Evolutionary conservation across 2,113 vertebrate genomes (phyloP).

Genomic region (Rhodinocichla rosea): DNA sequence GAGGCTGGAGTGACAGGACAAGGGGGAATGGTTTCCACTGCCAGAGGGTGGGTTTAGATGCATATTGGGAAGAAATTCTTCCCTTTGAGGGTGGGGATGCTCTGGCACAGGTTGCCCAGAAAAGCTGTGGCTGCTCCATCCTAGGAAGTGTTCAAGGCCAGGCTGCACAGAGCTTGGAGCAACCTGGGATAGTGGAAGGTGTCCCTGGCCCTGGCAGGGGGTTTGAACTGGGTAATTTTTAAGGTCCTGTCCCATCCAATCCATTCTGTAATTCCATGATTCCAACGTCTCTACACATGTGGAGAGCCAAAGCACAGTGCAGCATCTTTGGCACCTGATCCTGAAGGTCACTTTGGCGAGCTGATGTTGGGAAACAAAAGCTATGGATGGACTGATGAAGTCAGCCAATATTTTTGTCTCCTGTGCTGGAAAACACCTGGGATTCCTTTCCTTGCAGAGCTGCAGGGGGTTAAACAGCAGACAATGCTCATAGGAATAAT

Average conservation of each 20-base stretch:
- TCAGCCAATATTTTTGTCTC: not conserved
- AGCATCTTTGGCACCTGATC: not conserved
- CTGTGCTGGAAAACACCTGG: not conserved
- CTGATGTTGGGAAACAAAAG: not conserved
- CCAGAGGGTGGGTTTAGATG: not conserved
- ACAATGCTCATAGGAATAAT: not conserved
- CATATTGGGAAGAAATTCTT: not conserved
- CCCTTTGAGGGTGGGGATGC: not conserved
- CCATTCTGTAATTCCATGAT: not conserved
- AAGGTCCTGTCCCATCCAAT: fast-evolving
- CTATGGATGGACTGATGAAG: not conserved
- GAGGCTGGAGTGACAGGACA: not conserved
- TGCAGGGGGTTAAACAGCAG: not conserved
- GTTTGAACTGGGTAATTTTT: not conserved
- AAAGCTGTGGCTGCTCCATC: not conserved
- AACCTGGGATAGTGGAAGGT: not conserved
- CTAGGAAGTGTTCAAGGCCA: not conserved
- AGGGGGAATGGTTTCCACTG: not conserved
- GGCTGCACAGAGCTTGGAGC: not conserved
- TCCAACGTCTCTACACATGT: fast-evolving
- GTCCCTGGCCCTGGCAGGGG: not conserved
- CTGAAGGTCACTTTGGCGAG: not conserved
- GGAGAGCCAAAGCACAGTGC: not conserved
- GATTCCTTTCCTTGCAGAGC: not conserved
- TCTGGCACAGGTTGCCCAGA: not conserved